Percentiles rank a stretch among this genome's conserved stretches.
Conservation (phyloP, 2,888 invertebrate genomes). For the Acronicta leporina region DNA sequence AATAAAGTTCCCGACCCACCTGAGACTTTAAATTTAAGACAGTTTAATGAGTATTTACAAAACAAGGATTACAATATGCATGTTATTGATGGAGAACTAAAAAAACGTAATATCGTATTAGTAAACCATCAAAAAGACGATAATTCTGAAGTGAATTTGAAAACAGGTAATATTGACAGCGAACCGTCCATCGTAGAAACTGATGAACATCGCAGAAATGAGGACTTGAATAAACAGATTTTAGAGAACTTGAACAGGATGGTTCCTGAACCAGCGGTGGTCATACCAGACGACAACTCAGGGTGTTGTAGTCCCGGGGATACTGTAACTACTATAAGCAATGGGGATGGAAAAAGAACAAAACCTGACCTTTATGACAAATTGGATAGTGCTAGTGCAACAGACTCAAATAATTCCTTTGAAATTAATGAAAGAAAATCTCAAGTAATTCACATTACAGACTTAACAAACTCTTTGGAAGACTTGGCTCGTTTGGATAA, state of each 20-base stretch:
- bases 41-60: slow-evolving; percentile 29
- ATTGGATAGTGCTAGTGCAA: slow-evolving; percentile 78
- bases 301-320: slow-evolving; percentile 50
- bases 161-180: slow-evolving; percentile 9
- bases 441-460: slow-evolving; percentile 76
- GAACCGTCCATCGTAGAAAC: slow-evolving; percentile 9
- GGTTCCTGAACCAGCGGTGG: slow-evolving; percentile 23
- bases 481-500: slow-evolving; percentile 80
- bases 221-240: slow-evolving; percentile 36
- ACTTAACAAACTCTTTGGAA: slow-evolving; percentile 78
- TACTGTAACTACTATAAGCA: slow-evolving; percentile 57
- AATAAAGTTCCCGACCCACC: slow-evolving; percentile 2
- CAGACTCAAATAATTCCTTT: slow-evolving; percentile 79
- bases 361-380: slow-evolving; percentile 80
- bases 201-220: slow-evolving; percentile 21
- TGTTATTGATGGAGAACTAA: slow-evolving; percentile 58
- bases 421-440: slow-evolving; percentile 76
- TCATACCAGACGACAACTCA: slow-evolving; percentile 48
- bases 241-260: slow-evolving; percentile 36
- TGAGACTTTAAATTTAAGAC: slow-evolving; percentile 11
- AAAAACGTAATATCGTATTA: slow-evolving; percentile 58
- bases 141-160: slow-evolving; percentile 9
- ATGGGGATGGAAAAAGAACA: slow-evolving; percentile 43
- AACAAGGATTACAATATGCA: slow-evolving; percentile 46
- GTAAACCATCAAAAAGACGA: slow-evolving; percentile 35